Percentiles rank a stretch among this genome's conserved stretches.
Evolutionary conservation across 1,140 invertebrate genomes (phyloP).

Genomic region (Drosophila sulfurigaster): DNA sequence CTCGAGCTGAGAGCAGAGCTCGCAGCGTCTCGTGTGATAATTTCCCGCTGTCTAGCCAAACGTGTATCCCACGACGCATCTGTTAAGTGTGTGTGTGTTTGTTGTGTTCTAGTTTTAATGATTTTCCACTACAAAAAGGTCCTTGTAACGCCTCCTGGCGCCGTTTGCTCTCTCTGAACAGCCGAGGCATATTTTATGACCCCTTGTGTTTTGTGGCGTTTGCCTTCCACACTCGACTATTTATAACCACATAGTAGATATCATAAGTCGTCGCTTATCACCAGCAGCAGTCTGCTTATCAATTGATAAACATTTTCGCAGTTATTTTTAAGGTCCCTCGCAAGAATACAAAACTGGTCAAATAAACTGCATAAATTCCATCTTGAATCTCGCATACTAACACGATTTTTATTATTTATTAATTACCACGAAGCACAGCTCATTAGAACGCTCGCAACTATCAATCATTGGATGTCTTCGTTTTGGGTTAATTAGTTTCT

Average conservation of each 20-base stretch:
- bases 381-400: not conserved
- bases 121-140: conserved; percentile 71
- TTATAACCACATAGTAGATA: not conserved
- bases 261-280: conserved; percentile 37
- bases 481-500: conserved; percentile 67
- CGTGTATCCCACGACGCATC: not conserved
- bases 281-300: conserved; percentile 24
- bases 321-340: conserved; percentile 25
- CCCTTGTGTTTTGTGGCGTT: conserved; percentile 30
- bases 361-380: not conserved
- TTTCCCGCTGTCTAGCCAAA: conserved; percentile 45
- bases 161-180: conserved; percentile 56
- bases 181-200: conserved; percentile 20
- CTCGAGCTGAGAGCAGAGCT: conserved; percentile 26
- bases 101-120: conserved; percentile 79
- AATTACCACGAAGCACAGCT: conserved; percentile 10
- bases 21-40: conserved; percentile 50
- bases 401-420: conserved; percentile 8
- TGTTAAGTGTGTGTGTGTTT: conserved; percentile 34
- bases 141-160: conserved; percentile 74
- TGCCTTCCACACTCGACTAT: conserved; percentile 4
- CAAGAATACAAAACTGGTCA: not conserved
- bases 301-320: conserved; percentile 31
- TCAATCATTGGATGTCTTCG: conserved; percentile 59
- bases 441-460: conserved; percentile 61